These are phyloP conservation scores for Aleiodes leptofemur DNA, from an alignment of 2,888 invertebrate species.

Conservation along the genomic window DNA sequence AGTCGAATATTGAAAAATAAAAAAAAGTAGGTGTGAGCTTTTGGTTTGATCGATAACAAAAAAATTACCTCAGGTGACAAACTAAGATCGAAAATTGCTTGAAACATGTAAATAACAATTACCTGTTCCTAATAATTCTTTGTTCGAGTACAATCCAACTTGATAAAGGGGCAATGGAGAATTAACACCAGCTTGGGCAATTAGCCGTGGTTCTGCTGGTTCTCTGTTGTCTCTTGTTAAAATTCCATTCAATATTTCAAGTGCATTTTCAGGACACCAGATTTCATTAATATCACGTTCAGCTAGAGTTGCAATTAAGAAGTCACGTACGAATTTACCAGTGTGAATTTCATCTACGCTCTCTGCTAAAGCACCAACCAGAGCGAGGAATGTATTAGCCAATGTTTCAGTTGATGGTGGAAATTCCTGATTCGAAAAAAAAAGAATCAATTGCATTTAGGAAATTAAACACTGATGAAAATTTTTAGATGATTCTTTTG, in stretches of 20 bases:
- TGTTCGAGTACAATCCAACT: slow-evolving; percentile 91
- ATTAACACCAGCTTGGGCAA: slow-evolving; percentile 86
- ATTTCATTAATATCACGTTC: slow-evolving; percentile 90
- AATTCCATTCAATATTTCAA: slow-evolving; percentile 82
- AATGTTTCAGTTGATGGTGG: slow-evolving; percentile 82
- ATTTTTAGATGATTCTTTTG: no score
- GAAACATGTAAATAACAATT: slow-evolving; percentile 55
- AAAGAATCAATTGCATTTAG: slow-evolving; percentile 16
- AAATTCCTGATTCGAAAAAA: slow-evolving; percentile 79
- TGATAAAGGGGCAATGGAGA: slow-evolving; percentile 90
- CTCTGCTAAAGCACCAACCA: slow-evolving; percentile 85
- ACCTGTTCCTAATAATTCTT: slow-evolving; percentile 89
- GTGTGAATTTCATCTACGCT: slow-evolving; percentile 82
- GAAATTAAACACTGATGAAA: not conserved
- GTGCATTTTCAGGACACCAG: slow-evolving; percentile 89
- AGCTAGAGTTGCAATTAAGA: slow-evolving; percentile 89
- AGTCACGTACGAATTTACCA: slow-evolving; percentile 89
- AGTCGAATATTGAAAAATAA: no score
- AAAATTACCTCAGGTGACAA: slow-evolving; percentile 8
- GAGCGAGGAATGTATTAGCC: slow-evolving; percentile 86
- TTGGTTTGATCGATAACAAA: no score
- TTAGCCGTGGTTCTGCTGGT: slow-evolving; percentile 86
- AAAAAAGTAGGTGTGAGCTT: no score
- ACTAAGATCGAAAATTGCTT: not conserved
- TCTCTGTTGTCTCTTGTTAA: slow-evolving; percentile 79